Evolutionary conservation across 2,797 vertebrate genomes (phyloP).

Genomic region (Danio aesculapii): DNA sequence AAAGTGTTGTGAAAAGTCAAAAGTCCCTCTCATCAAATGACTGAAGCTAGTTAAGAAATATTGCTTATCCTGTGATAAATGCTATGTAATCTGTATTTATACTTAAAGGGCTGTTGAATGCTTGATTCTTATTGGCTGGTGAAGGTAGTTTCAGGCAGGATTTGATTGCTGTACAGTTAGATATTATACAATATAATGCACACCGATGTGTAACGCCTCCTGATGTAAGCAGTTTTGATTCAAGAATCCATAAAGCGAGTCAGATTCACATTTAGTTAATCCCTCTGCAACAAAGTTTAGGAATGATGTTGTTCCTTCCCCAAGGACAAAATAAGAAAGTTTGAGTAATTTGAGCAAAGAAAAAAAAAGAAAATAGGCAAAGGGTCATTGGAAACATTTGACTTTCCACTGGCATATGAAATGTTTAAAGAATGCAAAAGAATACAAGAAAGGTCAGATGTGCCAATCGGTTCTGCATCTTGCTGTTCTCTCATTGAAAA

Average conservation of each 20-base stretch:
- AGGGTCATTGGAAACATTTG: slow-evolving; percentile 35
- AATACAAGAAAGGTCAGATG: not conserved
- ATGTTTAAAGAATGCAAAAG: not conserved
- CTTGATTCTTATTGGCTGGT: too few species aligned
- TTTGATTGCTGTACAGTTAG: too few species aligned
- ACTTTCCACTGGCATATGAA: slow-evolving; percentile 27
- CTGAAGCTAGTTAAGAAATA: too few species aligned
- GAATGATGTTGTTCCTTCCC: not conserved
- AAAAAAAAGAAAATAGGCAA: not conserved
- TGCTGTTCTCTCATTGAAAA: not conserved
- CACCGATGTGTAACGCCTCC: too few species aligned
- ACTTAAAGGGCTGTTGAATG: too few species aligned
- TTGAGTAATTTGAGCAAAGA: not conserved
- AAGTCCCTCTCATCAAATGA: too few species aligned
- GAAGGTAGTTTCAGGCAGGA: too few species aligned
- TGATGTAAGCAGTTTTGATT: too few species aligned
- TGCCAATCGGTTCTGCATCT: not conserved
- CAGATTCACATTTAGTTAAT: not conserved
- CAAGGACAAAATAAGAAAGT: not conserved
- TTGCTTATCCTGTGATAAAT: too few species aligned
- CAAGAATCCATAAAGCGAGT: not conserved
- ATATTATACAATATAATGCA: too few species aligned
- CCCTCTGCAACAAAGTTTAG: not conserved
- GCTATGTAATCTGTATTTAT: too few species aligned
- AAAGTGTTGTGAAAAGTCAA: too few species aligned